Conservation (phyloP, 1,140 invertebrate genomes). For the Lutraria rhynchaena region DNA sequence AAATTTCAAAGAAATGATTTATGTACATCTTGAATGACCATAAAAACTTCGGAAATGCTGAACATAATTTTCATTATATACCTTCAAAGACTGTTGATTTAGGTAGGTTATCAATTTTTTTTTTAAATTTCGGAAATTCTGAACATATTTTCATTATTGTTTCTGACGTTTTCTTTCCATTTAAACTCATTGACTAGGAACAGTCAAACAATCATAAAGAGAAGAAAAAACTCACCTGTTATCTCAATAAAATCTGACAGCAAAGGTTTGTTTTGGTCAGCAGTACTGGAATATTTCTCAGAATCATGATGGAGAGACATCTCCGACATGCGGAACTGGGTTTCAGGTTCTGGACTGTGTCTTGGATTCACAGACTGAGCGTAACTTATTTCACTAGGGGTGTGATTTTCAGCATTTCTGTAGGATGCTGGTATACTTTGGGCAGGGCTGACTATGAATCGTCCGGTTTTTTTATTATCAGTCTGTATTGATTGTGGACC, state of each 20-base stretch:
- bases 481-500: background rate
- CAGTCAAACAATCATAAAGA: too few species aligned
- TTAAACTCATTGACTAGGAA: too few species aligned
- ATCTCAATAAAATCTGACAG: slow-evolving; percentile 2
- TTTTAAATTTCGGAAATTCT: too few species aligned
- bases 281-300: background rate
- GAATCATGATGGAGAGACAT: slow-evolving; percentile 2
- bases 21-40: too few species aligned
- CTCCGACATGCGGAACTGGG: slow-evolving; percentile 46
- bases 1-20: too few species aligned
- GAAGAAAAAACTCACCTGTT: slow-evolving; percentile 21
- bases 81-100: too few species aligned
- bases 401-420: background rate
- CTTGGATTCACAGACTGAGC: background rate
- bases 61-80: too few species aligned
- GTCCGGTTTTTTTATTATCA: background rate
- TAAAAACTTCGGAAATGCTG: too few species aligned
- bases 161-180: too few species aligned
- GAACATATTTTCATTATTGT: too few species aligned
- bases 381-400: slow-evolving; percentile 40
- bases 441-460: slow-evolving; percentile 46
- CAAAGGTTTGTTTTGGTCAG: slow-evolving; percentile 13
- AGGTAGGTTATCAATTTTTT: too few species aligned
- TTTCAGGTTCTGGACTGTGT: slow-evolving; percentile 8
- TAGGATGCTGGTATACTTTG: slow-evolving; percentile 14